Evolutionary conservation across 2,113 vertebrate genomes (phyloP).

Genomic region (Polypterus senegalus): DNA sequence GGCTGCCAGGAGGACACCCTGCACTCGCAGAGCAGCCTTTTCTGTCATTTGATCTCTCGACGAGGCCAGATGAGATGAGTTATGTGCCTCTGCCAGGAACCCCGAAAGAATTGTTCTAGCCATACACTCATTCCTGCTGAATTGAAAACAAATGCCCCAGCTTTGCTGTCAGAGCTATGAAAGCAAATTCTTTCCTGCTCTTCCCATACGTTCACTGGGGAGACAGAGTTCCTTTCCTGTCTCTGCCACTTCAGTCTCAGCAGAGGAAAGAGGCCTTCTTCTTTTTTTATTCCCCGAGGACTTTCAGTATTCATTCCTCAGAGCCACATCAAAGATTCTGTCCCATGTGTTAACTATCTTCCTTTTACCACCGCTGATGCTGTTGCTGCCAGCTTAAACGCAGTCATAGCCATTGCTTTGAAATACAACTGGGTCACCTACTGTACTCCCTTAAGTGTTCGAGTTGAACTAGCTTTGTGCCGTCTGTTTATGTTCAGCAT

Average conservation of each 20-base stretch:
- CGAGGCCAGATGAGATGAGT: constrained; percentile 41
- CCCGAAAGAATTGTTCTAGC: constrained; percentile 37
- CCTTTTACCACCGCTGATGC: constrained; percentile 21
- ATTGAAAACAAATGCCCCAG: constrained; percentile 39
- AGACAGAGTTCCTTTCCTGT: constrained; percentile 38
- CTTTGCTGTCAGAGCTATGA: constrained; percentile 33
- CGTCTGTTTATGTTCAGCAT: too few species aligned
- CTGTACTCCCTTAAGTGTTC: too few species aligned
- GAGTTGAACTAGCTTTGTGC: too few species aligned
- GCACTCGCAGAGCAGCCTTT: constrained; percentile 25
- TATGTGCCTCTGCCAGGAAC: constrained; percentile 33
- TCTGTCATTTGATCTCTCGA: constrained; percentile 38
- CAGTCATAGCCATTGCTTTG: constrained; percentile 19
- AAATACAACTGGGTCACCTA: constrained; percentile 10
- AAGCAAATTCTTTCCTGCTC: constrained; percentile 34
- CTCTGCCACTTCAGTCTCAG: constrained; percentile 33
- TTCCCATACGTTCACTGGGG: constrained; percentile 30
- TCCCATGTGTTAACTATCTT: constrained; percentile 31
- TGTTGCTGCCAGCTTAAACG: constrained; percentile 2
- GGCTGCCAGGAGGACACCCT: constrained; percentile 35
- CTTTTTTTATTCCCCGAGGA: constrained; percentile 18
- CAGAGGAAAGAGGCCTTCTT: constrained; percentile 11
- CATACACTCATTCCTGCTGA: constrained; percentile 33
- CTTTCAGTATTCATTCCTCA: constrained; percentile 25
- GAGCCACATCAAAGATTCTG: constrained; percentile 26